Evolutionary conservation across 1,140 invertebrate genomes (phyloP).

Genomic region (Frieseomelitta varia): DNA sequence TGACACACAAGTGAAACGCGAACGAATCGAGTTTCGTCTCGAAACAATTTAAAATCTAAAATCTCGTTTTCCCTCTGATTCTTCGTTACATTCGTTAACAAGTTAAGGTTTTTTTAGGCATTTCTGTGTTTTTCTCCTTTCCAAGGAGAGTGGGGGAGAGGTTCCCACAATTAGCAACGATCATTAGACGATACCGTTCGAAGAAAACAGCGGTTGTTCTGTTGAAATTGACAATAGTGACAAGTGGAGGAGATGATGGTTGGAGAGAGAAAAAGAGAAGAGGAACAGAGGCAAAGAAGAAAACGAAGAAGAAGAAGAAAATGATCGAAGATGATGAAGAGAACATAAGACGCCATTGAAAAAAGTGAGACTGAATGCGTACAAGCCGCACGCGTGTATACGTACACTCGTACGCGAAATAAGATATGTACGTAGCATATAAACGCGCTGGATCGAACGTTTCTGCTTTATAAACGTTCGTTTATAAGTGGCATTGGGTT

Average conservation of each 20-base stretch:
- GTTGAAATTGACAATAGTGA: background rate
- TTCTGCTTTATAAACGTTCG: conserved; percentile 13
- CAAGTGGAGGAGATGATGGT: background rate
- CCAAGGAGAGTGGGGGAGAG: background rate
- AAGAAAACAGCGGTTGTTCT: background rate
- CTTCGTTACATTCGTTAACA: background rate
- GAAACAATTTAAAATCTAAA: background rate
- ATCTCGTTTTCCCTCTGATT: background rate
- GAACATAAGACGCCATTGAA: background rate
- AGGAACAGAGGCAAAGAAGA: background rate
- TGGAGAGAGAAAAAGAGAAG: background rate
- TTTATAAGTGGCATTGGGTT: conserved; percentile 30
- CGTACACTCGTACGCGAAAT: background rate
- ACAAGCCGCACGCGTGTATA: background rate
- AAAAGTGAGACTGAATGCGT: background rate
- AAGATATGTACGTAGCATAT: background rate
- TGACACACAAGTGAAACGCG: background rate
- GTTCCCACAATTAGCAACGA: background rate
- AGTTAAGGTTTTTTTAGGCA: background rate
- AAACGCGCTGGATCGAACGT: background rate
- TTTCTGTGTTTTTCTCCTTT: background rate
- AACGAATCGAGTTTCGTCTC: conserved; percentile 14
- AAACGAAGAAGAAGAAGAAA: background rate
- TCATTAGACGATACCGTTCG: background rate
- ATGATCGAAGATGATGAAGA: background rate